Evolutionary conservation across 2,888 invertebrate genomes (phyloP), one percentile per base, ranked within the genome.

Genomic region (Habroteleia sp.): DNA sequence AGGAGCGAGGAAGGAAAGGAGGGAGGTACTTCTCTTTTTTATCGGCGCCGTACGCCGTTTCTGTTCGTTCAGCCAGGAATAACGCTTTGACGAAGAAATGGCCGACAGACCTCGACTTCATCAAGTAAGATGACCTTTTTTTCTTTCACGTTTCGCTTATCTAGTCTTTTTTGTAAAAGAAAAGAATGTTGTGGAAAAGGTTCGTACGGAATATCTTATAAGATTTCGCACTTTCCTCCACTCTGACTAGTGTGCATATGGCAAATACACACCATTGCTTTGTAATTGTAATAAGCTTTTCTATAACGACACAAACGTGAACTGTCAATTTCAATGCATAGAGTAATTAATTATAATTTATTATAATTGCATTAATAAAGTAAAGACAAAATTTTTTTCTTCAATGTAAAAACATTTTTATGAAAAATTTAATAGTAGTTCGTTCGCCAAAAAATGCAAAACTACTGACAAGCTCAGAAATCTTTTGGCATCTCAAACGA

Each of bases 21-120:
- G 75, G 75, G 78, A 78, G 62, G 72, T 56, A 73, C 81, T 82
- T 80, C 81, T 83, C 83, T 82, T 84, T 86, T 87, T 86, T 87
- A 87, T 87, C 86, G 85, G 84, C 83, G 84, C 84, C 80, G 83
- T 82, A 81, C 84, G 82, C 80, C 80, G 80, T 81, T 80, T 79
- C 83, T 81, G 82, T 82, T 84, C 83, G 82, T 85, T 86, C 85
- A 83, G 83, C 78, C 81, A 83, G 82, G 82, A 83, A 84, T 83
- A 84, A 87, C 84, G 83, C 84, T 84, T 87, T 84, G 85, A 88
- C 87, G 86, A 87, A 88, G 87, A 86, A 87, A 88, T 87, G 88
- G 87, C 87, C 84, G 86, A 82, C 82, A 80, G 76, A 77, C 81
- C 79, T 79, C 78, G 77, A 77, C 80, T 78, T 75, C 77, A 77